Evolutionary conservation across 2,888 invertebrate genomes (phyloP).

Genomic region (Ischnus inquisitorius): DNA sequence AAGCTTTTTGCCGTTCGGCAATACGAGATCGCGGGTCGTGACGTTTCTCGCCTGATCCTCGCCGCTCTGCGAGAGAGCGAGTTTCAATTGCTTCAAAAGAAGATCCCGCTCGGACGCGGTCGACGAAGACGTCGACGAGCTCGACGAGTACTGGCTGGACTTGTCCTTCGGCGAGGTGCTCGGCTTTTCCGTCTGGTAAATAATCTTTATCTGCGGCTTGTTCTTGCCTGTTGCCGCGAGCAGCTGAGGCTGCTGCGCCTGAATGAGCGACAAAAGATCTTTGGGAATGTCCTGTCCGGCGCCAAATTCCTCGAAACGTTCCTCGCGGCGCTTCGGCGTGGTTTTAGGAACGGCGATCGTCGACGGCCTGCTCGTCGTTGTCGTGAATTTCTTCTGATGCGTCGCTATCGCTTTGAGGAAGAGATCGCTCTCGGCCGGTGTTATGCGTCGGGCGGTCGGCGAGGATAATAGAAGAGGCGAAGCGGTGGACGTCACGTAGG

Average conservation of each 20-base stretch:
- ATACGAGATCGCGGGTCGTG: constrained; percentile 90
- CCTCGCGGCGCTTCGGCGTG: constrained; percentile 69
- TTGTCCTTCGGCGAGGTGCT: constrained; percentile 51
- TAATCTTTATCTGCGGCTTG: constrained; percentile 85
- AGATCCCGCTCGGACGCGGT: constrained; percentile 88
- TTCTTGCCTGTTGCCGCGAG: constrained; percentile 73
- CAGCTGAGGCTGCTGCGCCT: constrained; percentile 75
- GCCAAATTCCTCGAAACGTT: constrained; percentile 68
- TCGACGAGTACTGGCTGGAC: constrained; percentile 72
- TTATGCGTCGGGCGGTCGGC: constrained; percentile 81
- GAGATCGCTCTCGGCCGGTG: constrained; percentile 81
- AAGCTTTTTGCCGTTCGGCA: constrained; percentile 91
- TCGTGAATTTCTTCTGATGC: constrained; percentile 82
- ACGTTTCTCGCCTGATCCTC: constrained; percentile 90
- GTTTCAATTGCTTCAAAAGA: constrained; percentile 91
- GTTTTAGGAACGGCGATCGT: constrained; percentile 61
- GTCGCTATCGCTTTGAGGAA: constrained; percentile 83
- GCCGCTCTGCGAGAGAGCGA: constrained; percentile 90
- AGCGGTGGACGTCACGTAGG: constrained; percentile 77
- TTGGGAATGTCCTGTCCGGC: constrained; percentile 74
- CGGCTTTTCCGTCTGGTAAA: constrained; percentile 85
- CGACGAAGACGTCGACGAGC: constrained; percentile 24
- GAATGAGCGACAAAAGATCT: constrained; percentile 77
- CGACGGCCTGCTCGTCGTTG: constrained; percentile 70
- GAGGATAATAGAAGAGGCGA: constrained; percentile 78